Conservation (phyloP, 1,140 invertebrate genomes). For the Semibalanus balanoides region DNA sequence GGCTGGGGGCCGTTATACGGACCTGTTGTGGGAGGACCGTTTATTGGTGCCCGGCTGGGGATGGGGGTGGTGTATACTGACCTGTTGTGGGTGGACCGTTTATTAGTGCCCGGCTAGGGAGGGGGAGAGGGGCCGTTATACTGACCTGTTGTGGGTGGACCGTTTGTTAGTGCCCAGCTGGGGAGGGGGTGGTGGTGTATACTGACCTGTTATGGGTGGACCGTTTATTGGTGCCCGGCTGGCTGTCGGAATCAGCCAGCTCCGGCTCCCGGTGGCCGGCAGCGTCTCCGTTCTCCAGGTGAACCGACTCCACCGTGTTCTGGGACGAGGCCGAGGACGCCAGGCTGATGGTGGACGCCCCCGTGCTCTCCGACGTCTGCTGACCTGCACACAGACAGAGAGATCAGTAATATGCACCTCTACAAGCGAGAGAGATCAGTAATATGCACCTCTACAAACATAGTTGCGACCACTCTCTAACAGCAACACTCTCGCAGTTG, state of each 20-base stretch:
- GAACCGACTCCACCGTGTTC: neutral
- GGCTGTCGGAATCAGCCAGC: neutral
- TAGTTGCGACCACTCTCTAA: too few species aligned
- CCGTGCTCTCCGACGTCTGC: slow-evolving; percentile 10
- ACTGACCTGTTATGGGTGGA: neutral
- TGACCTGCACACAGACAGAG: slow-evolving; percentile 11
- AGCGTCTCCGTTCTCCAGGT: slow-evolving; percentile 10
- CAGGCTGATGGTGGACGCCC: slow-evolving; percentile 18
- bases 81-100: neutral
- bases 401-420: too few species aligned
- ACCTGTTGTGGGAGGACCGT: too few species aligned
- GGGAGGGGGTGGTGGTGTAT: too few species aligned
- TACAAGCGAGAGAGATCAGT: too few species aligned
- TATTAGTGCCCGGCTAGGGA: neutral
- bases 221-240: neutral
- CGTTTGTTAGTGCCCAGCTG: too few species aligned
- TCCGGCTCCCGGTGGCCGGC: neutral
- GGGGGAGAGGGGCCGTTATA: neutral
- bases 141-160: too few species aligned
- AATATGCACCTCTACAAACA: too few species aligned
- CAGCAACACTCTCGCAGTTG: too few species aligned
- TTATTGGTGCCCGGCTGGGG: too few species aligned
- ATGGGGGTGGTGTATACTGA: neutral
- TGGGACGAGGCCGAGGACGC: slow-evolving; percentile 17
- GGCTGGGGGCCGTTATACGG: neutral